Percentiles rank a stretch among this genome's conserved stretches.
Conservation (phyloP, 2,888 invertebrate genomes). For the Drosophila kambysellisi region DNA sequence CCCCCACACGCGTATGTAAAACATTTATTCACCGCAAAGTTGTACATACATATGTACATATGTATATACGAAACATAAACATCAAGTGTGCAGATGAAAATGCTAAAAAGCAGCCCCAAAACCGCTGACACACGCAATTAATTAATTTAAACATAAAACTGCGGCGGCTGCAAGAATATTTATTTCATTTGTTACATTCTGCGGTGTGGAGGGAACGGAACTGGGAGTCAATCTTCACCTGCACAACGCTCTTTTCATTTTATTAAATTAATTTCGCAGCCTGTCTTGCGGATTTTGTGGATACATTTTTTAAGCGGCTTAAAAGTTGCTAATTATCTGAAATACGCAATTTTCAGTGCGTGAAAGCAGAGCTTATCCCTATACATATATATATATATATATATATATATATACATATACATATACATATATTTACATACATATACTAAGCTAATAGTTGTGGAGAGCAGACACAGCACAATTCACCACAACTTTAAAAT, state of each 20-base stretch:
- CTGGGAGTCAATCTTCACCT: constrained; percentile 3
- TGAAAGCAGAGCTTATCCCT: not conserved
- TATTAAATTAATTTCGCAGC: constrained; percentile 31
- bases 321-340: constrained; percentile 62
- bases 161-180: constrained; percentile 48
- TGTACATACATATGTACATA: not conserved
- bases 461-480: not conserved
- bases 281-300: constrained; percentile 18
- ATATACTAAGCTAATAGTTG: constrained; percentile 7
- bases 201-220: not conserved
- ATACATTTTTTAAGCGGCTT: constrained; percentile 58
- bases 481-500: not conserved
- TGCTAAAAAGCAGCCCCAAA: constrained; percentile 49
- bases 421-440: not conserved
- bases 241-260: constrained; percentile 5
- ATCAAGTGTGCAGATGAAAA: constrained; percentile 55
- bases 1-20: constrained; percentile 40
- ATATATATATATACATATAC: not conserved
- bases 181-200: constrained; percentile 25
- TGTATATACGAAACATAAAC: constrained; percentile 22
- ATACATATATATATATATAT: not conserved
- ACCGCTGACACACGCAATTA: constrained; percentile 79
- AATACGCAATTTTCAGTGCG: constrained; percentile 36
- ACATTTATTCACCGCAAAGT: constrained; percentile 48
- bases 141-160: constrained; percentile 71